Conservation (phyloP, 2,888 invertebrate species). For the Liodrosophila aerea region DNA sequence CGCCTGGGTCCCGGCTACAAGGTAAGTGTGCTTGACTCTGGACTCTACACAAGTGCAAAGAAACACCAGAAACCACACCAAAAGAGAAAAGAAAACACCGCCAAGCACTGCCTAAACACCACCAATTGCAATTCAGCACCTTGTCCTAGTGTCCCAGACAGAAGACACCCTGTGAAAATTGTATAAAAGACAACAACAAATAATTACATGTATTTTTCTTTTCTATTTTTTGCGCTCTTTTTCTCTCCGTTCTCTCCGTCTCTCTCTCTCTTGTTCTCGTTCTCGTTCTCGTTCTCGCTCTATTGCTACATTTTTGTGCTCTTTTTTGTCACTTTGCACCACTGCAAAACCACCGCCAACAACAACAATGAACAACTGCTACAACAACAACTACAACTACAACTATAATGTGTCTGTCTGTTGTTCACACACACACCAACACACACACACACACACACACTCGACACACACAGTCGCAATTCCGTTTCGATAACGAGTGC, state of each 20-base stretch:
- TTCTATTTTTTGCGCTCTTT: slow-evolving; percentile 33
- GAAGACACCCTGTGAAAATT: slow-evolving; percentile 27
- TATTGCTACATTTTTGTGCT: slow-evolving; percentile 7
- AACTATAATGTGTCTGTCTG: slow-evolving; percentile 37
- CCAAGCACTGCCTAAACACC: no score
- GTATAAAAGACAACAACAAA: slow-evolving; percentile 25
- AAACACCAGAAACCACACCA: no score
- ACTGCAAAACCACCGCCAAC: slow-evolving; percentile 29
- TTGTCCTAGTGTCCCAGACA: no score
- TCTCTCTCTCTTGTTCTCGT: slow-evolving; percentile 12
- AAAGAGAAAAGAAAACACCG: no score
- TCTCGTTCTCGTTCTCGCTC: slow-evolving; percentile 32
- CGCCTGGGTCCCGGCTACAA: slow-evolving; percentile 99
- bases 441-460: slow-evolving; percentile 3
- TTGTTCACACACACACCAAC: slow-evolving; percentile 15
- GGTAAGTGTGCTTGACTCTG: slow-evolving; percentile 84
- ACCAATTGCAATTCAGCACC: no score
- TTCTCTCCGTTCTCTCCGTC: slow-evolving; percentile 30
- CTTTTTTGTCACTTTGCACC: slow-evolving; percentile 40
- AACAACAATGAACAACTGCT: slow-evolving; percentile 2
- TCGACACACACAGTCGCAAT: slow-evolving; percentile 93
- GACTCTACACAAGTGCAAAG: no score
- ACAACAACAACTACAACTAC: slow-evolving; percentile 14
- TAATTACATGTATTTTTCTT: slow-evolving; percentile 40
- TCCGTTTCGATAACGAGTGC: slow-evolving; percentile 99